Percentiles rank a stretch among this genome's conserved stretches.
These are phyloP conservation scores for Caloenas nicobarica DNA, from an alignment of 2,113 vertebrate species.

Conservation along the genomic window DNA sequence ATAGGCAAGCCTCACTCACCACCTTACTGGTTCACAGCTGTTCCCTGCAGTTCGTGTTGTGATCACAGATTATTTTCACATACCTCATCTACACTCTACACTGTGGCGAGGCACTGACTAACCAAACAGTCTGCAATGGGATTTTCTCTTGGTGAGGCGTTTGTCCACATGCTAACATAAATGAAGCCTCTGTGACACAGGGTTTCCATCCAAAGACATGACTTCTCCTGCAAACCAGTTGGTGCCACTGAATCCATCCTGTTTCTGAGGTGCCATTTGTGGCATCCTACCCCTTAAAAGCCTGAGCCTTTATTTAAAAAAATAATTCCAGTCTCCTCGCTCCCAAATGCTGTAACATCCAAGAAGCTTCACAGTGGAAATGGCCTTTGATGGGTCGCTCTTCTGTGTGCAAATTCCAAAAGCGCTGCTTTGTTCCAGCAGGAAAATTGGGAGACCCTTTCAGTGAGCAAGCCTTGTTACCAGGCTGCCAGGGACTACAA, in stretches of 20 bases:
- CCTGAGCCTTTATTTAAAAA: neutral
- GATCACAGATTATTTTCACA: neutral
- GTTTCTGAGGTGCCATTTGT: neutral
- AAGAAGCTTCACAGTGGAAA: neutral
- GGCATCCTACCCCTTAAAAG: neutral
- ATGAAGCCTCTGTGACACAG: neutral
- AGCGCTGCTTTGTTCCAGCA: neutral
- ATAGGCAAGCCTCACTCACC: neutral
- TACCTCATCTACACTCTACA: neutral
- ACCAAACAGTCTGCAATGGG: neutral
- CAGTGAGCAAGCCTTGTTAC: neutral
- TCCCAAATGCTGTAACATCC: neutral
- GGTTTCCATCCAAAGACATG: neutral
- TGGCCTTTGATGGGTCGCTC: neutral
- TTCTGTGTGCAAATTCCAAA: neutral
- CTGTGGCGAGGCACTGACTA: rapidly evolving
- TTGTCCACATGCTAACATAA: neutral
- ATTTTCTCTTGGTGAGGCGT: neutral
- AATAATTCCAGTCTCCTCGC: neutral
- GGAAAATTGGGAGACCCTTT: neutral
- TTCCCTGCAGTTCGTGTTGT: neutral
- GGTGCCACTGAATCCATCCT: neutral
- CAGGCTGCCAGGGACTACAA: neutral
- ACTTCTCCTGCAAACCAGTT: neutral
- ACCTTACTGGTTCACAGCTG: neutral